phyloP scores from a whole-genome alignment of 2,888 invertebrate genomes.

The Lottia gigantea region DNA sequence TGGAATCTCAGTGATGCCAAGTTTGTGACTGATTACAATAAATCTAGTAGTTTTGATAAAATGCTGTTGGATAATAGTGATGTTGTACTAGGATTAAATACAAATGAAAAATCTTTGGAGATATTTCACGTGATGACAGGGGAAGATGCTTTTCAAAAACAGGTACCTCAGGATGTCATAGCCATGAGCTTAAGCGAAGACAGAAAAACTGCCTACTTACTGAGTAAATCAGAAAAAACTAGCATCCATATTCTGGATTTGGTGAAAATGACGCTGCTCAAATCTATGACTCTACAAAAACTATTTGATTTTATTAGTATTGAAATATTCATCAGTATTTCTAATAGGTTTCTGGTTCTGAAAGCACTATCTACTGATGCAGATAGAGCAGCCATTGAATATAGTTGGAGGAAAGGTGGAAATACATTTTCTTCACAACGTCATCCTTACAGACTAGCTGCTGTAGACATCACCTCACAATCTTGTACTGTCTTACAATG shows the following conservation, averaged over 20 bases:
- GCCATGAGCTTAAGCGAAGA: constrained; percentile 35
- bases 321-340: constrained; percentile 37
- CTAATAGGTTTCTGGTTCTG: constrained; percentile 45
- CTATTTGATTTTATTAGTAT: constrained; percentile 37
- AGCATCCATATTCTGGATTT: constrained; percentile 40
- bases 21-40: not conserved
- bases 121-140: constrained; percentile 34
- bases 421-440: constrained; percentile 42
- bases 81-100: constrained; percentile 27
- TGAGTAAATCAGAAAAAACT: constrained; percentile 36
- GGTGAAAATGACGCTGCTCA: constrained; percentile 32
- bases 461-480: constrained; percentile 45
- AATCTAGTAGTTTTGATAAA: not conserved
- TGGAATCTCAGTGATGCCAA: not conserved
- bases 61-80: constrained; percentile 7
- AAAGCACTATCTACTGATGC: constrained; percentile 36
- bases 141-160: constrained; percentile 24
- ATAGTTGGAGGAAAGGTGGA: constrained; percentile 40
- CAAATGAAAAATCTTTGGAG: constrained; percentile 27
- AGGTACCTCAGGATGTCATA: constrained; percentile 35
- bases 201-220: constrained; percentile 28
- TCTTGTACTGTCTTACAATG: constrained; percentile 45
- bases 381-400: constrained; percentile 49
- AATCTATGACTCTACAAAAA: constrained; percentile 40
- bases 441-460: constrained; percentile 46